Conservation (phyloP, 2,797 vertebrate species). For the Lacerta viridis region DNA sequence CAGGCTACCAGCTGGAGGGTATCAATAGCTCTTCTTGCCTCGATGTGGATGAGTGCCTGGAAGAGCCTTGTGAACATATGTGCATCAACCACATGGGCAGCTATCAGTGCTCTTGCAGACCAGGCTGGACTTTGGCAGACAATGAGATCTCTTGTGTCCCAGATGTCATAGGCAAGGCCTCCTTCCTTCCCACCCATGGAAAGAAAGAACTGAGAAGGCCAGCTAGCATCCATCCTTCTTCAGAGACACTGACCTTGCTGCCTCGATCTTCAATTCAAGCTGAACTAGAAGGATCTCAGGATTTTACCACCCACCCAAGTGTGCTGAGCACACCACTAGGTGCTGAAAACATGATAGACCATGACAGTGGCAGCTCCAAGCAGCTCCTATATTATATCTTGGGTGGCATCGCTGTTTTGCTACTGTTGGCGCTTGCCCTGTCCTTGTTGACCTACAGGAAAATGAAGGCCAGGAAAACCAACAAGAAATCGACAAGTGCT, state of each 20-base stretch:
- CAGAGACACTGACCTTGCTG: not conserved
- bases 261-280: rapidly evolving
- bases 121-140: conserved; percentile 46
- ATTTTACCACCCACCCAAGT: conserved; percentile 3
- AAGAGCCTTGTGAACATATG: conserved; percentile 65
- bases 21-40: conserved; percentile 56
- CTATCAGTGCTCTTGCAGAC: conserved; percentile 75
- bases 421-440: conserved; percentile 27
- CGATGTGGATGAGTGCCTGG: conserved; percentile 79
- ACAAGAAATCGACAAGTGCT: conserved; percentile 4
- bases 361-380: conserved; percentile 1
- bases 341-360: not conserved
- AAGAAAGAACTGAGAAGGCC: not conserved
- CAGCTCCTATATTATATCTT: conserved; percentile 29
- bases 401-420: conserved; percentile 25
- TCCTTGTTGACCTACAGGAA: conserved; percentile 10
- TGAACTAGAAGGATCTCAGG: rapidly evolving
- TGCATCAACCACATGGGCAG: conserved; percentile 76
- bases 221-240: not conserved
- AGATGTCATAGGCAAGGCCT: not conserved
- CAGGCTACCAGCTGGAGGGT: conserved; percentile 71
- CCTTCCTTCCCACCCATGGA: not conserved
- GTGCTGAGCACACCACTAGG: not conserved
- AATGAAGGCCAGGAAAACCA: conserved; percentile 27
- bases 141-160: conserved; percentile 65